phyloP scores from a whole-genome alignment of 2,888 invertebrate species.

The Adelphocoris suturalis region DNA sequence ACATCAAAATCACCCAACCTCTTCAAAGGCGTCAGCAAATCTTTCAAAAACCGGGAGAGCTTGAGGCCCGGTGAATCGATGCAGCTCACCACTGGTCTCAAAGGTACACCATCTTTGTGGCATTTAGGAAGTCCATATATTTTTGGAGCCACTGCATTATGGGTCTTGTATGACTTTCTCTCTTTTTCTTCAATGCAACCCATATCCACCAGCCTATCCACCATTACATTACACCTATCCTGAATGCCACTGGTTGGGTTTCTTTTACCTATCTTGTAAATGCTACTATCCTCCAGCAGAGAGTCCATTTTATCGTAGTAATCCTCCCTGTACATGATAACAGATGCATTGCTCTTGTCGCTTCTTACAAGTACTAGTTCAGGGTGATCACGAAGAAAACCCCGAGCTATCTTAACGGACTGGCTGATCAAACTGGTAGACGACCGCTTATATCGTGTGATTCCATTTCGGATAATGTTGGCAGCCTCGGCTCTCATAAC shows the following conservation, averaged over 20 bases:
- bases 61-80: conserved; percentile 43
- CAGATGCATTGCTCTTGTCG: conserved; percentile 40
- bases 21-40: no score
- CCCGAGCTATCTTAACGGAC: neutral
- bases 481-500: neutral
- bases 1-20: conserved; percentile 37
- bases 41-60: conserved; percentile 11
- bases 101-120: conserved; percentile 47
- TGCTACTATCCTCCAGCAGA: neutral
- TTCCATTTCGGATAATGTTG: conserved; percentile 24
- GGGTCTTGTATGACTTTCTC: conserved; percentile 1
- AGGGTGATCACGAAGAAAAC: neutral
- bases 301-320: conserved; percentile 2
- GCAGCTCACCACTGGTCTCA: conserved; percentile 45
- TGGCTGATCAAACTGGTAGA: neutral
- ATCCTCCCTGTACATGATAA: conserved; percentile 18
- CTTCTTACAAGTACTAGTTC: neutral
- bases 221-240: conserved; percentile 40
- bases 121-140: conserved; percentile 54
- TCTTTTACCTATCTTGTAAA: neutral
- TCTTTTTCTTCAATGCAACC: conserved; percentile 8
- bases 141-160: conserved; percentile 46
- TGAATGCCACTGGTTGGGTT: conserved; percentile 44
- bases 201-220: conserved; percentile 26
- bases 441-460: conserved; percentile 7